Conservation (phyloP, 2,113 vertebrate genomes). For the Peromyscus maniculatus region DNA sequence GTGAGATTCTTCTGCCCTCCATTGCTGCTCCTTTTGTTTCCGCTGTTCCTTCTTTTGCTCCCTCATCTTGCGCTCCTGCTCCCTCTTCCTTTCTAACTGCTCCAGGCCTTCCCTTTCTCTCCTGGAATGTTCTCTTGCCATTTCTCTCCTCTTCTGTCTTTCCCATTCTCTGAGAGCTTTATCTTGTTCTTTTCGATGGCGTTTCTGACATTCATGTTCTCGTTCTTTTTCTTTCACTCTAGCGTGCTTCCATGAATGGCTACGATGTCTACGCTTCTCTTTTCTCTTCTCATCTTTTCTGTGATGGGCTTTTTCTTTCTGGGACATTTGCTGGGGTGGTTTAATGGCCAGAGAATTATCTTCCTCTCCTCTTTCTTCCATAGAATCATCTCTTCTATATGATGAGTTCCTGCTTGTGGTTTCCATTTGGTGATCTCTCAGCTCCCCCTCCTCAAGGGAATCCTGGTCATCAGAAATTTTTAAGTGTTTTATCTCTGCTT, state of each 20-base stretch:
- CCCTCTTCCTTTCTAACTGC: conserved; percentile 95
- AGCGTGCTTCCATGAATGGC: conserved; percentile 95
- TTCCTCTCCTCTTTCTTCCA: conserved; percentile 97
- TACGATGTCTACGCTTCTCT: conserved; percentile 96
- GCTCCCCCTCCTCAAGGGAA: conserved; percentile 98
- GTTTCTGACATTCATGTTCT: conserved; percentile 95
- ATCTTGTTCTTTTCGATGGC: conserved; percentile 96
- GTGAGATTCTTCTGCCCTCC: conserved; percentile 92
- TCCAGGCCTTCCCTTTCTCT: conserved; percentile 95
- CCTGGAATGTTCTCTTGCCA: conserved; percentile 97
- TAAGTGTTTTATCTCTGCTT: conserved; percentile 93
- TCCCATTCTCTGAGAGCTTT: conserved; percentile 97
- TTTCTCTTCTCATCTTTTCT: conserved; percentile 99
- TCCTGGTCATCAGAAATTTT: conserved; percentile 99
- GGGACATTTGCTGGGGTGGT: conserved; percentile 96
- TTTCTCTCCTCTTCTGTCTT: conserved; percentile 95
- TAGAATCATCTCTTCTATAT: conserved; percentile 95
- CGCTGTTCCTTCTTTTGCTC: conserved; percentile 97
- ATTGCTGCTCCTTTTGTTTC: conserved; percentile 94
- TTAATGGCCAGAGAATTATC: conserved; percentile 99
- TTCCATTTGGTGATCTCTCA: conserved; percentile 98
- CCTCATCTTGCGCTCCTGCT: conserved; percentile 93
- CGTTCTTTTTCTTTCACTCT: conserved; percentile 95
- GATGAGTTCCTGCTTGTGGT: conserved; percentile 98
- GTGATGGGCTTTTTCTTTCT: conserved; percentile 97